These are phyloP conservation scores for Malacoctenus gilli DNA, from an alignment of 2,797 vertebrate species.

Conservation along the genomic window DNA sequence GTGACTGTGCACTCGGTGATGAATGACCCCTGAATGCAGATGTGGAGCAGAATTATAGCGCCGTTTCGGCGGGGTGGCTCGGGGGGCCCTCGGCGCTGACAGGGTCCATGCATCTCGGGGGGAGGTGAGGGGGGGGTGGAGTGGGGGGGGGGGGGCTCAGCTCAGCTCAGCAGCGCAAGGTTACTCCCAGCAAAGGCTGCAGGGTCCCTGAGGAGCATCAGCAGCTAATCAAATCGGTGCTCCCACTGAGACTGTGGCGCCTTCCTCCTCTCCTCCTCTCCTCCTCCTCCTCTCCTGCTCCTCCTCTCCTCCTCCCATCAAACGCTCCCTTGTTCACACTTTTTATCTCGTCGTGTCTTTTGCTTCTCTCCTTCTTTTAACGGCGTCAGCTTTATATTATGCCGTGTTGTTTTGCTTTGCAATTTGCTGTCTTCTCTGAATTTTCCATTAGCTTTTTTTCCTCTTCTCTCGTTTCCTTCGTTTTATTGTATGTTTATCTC, in stretches of 20 bases:
- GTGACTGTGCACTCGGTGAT: conserved; percentile 59
- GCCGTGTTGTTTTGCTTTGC: not conserved
- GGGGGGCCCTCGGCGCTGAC: conserved; percentile 60
- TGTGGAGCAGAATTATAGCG: conserved; percentile 51
- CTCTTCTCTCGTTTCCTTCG: not conserved
- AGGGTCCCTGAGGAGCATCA: conserved; percentile 27
- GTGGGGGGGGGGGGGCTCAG: too few relatives aligned
- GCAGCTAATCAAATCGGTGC: conserved; percentile 28
- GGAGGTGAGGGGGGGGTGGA: too few relatives aligned
- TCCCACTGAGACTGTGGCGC: not conserved
- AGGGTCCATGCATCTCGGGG: conserved; percentile 68
- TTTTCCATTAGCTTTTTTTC: not conserved
- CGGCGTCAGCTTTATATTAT: too few relatives aligned
- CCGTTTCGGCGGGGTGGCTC: conserved; percentile 37
- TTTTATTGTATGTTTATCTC: not conserved
- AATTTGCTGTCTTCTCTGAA: not conserved
- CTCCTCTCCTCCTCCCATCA: too few relatives aligned
- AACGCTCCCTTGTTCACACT: too few relatives aligned
- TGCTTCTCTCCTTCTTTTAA: too few relatives aligned
- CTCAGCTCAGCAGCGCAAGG: conserved; percentile 50
- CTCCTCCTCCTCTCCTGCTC: too few relatives aligned
- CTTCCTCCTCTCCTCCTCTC: not conserved
- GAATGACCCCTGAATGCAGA: conserved; percentile 49
- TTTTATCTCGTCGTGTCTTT: too few relatives aligned
- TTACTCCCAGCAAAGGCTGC: conserved; percentile 36